Conservation (phyloP, 2,888 invertebrate genomes). For the Oxystoma pomonae region DNA sequence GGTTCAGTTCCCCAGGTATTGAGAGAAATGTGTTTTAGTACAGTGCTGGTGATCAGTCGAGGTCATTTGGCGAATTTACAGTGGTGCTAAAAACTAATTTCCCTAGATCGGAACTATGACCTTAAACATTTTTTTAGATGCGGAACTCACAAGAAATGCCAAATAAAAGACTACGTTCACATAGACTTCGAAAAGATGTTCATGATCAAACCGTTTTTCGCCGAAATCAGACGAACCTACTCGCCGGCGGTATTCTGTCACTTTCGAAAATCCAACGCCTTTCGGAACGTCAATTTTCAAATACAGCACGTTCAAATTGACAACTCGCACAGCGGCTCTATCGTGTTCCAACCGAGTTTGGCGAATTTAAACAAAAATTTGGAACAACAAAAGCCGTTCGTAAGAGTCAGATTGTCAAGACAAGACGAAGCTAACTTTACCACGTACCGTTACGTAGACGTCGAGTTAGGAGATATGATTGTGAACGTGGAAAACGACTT, state of each 20-base stretch:
- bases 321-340: conserved; percentile 49
- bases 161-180: conserved; percentile 73
- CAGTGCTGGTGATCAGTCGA: too few species aligned
- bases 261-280: conserved; percentile 63
- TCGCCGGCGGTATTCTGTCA: conserved; percentile 73
- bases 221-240: conserved; percentile 68
- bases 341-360: conserved; percentile 44
- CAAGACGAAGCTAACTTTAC: conserved; percentile 50
- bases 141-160: conserved; percentile 55
- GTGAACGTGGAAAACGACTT: conserved; percentile 69
- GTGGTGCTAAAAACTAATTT: too few species aligned
- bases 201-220: conserved; percentile 82
- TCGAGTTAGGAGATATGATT: conserved; percentile 63
- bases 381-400: conserved; percentile 50
- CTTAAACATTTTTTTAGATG: too few species aligned
- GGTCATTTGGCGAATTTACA: too few species aligned
- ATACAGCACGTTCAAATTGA: conserved; percentile 69
- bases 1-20: too few species aligned
- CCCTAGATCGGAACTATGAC: too few species aligned
- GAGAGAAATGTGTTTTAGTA: too few species aligned
- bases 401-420: conserved; percentile 56
- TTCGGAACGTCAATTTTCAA: conserved; percentile 63
- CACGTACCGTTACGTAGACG: conserved; percentile 59
- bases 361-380: not conserved
- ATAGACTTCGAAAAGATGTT: conserved; percentile 81